Evolutionary conservation across 2,797 vertebrate species (phyloP).

Genomic region (Diceros bicornis): DNA sequence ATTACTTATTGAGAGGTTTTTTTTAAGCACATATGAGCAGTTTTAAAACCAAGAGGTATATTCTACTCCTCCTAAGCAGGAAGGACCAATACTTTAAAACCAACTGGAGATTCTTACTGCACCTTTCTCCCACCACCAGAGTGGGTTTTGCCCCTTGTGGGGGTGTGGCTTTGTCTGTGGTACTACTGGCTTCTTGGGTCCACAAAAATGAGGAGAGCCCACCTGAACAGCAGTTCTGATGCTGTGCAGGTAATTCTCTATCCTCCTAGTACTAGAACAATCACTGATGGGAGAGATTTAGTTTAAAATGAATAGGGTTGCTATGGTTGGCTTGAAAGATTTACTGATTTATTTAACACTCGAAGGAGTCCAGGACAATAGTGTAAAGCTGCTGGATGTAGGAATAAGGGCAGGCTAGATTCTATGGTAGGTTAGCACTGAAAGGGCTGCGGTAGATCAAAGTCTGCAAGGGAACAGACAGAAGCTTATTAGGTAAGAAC

Average conservation of each 20-base stretch:
- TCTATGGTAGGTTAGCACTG: neutral
- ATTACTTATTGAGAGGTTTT: neutral
- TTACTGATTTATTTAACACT: neutral
- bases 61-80: neutral
- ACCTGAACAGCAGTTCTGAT: neutral
- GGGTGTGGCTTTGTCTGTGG: neutral
- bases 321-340: neutral
- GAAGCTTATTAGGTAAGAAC: neutral
- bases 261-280: neutral
- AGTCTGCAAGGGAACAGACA: neutral
- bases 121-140: neutral
- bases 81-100: neutral
- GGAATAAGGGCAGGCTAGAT: neutral
- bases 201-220: neutral
- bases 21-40: neutral
- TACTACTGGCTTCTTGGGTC: neutral
- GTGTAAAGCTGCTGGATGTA: neutral
- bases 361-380: neutral
- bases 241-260: neutral
- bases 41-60: neutral
- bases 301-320: neutral
- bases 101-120: neutral
- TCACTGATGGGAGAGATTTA: neutral
- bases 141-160: neutral
- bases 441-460: neutral